phyloP scores from a whole-genome alignment of 2,113 vertebrate genomes.

The Craseonycteris thonglongyai region DNA sequence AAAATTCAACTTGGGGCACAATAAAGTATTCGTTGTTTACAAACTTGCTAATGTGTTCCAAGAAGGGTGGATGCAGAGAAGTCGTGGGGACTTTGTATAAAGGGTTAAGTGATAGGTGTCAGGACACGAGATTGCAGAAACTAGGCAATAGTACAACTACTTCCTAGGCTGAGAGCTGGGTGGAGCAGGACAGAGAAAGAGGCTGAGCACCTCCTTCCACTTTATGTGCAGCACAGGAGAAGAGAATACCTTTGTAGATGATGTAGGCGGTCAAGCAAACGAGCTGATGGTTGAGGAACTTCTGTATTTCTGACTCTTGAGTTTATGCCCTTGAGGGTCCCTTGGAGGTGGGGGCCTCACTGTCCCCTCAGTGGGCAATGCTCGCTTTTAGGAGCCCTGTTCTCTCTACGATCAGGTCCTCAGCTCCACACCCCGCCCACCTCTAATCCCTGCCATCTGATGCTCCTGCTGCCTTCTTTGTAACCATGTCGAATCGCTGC shows the following conservation, averaged over 20 bases:
- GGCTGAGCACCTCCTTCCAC: neutral
- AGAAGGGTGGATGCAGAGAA: neutral
- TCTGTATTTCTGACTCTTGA: neutral
- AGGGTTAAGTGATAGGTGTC: neutral
- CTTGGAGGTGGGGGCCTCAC: fast-evolving
- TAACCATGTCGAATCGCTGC: neutral
- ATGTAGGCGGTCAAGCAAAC: neutral
- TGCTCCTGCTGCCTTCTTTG: neutral
- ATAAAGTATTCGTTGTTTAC: neutral
- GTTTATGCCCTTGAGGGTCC: neutral
- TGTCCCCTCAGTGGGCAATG: too few species aligned
- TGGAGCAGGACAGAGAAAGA: neutral
- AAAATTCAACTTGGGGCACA: neutral
- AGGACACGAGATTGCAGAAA: neutral
- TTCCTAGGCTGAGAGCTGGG: neutral
- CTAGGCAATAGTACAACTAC: fast-evolving
- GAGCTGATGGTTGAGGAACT: neutral
- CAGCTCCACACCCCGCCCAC: neutral
- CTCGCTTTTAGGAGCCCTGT: neutral
- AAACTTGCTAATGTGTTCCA: neutral
- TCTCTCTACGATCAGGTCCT: neutral
- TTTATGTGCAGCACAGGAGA: neutral
- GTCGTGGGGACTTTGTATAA: neutral
- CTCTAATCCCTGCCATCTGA: neutral
- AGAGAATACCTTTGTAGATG: fast-evolving